Base-by-base conservation (phyloP, 92 coral and sea anemone species). In the Palythoa grandiflora region DNA sequence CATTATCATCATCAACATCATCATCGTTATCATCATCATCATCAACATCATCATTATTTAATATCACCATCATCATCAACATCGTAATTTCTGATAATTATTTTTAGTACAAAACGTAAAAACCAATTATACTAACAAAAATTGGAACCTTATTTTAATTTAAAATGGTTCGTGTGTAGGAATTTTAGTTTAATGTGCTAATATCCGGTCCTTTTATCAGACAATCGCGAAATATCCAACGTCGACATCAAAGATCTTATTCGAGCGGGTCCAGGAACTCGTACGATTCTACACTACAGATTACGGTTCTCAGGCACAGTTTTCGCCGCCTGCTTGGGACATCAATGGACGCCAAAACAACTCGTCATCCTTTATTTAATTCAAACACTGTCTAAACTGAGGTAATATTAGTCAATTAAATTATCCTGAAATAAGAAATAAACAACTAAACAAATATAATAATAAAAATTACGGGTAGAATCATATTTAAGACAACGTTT, bases 261-360 rank as follows among this genome's bases (percentile, higher is more conserved):
- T 81, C 75, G 52, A 48, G 66, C 37, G 86, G 75, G 44, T 47
- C 59, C 60, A 48, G 73, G 47, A 61, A 52, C 40, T 44, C 86
- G 28, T 48, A 10, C 75, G 75, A 81, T 20, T 38, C 38, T 5
- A 59, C 53, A 28, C 59, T 81, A 12, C 86, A 81, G 63, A 9
- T 75, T 19, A 81, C 86, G 13, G 86, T 81, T 50, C 40, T 81
- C 19, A 81, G 86, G 19, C 86, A 81, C 86, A 81, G 86, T 20
- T 81, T 81, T 81, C 86, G 86, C 38, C 86, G 86, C 60, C 57
- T 81, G 57, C 86, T 44, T 20, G 86, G 86, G 44, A 81, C 86
- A 10, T 44, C 86, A 19, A 81, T 81, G 86, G 86, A 81, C 20
- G 86, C 86, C 19, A 47, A 65, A 15, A 65, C 86, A 21, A 65